Evolutionary conservation across 2,797 vertebrate species (phyloP).

Genomic region (Bradypodion pumilum): DNA sequence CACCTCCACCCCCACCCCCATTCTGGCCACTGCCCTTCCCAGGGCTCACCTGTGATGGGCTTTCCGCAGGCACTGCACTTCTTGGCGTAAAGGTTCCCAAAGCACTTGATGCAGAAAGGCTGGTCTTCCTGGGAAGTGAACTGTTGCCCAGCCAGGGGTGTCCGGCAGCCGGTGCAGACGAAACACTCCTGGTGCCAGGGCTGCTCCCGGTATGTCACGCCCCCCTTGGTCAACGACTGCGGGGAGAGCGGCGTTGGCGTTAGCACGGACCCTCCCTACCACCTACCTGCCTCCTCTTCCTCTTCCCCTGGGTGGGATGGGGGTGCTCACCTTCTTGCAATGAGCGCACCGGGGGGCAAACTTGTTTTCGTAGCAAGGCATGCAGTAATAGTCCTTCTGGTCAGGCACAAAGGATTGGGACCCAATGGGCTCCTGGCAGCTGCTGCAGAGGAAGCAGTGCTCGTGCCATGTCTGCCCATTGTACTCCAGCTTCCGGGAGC

Average conservation of each 20-base stretch:
- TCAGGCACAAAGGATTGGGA: slow-evolving; percentile 97
- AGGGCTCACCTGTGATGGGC: slow-evolving; percentile 89
- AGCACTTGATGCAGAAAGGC: slow-evolving; percentile 93
- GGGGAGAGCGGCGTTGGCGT: no score
- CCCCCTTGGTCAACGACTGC: slow-evolving; percentile 92
- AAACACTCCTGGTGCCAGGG: slow-evolving; percentile 97
- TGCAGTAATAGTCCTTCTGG: slow-evolving; percentile 96
- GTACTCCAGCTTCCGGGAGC: slow-evolving; percentile 96
- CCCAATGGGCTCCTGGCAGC: slow-evolving; percentile 95
- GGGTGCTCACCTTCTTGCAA: slow-evolving; percentile 90
- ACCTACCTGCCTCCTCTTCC: no score
- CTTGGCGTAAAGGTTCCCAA: slow-evolving; percentile 92
- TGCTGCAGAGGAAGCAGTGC: slow-evolving; percentile 94
- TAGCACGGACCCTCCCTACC: no score
- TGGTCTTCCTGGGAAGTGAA: slow-evolving; percentile 94
- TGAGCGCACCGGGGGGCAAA: slow-evolving; percentile 96
- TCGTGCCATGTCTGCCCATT: slow-evolving; percentile 96
- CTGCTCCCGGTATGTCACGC: slow-evolving; percentile 92
- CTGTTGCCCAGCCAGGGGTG: slow-evolving; percentile 88
- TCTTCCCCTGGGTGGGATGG: accelerated
- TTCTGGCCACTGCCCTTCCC: not conserved
- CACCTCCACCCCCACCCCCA: no score
- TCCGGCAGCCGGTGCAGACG: slow-evolving; percentile 87
- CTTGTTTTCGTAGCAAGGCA: slow-evolving; percentile 97
- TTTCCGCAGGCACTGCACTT: slow-evolving; percentile 91